Base-by-base conservation (phyloP, 2,113 vertebrate genomes). In the Sinocyclocheilus rhinocerous region DNA sequence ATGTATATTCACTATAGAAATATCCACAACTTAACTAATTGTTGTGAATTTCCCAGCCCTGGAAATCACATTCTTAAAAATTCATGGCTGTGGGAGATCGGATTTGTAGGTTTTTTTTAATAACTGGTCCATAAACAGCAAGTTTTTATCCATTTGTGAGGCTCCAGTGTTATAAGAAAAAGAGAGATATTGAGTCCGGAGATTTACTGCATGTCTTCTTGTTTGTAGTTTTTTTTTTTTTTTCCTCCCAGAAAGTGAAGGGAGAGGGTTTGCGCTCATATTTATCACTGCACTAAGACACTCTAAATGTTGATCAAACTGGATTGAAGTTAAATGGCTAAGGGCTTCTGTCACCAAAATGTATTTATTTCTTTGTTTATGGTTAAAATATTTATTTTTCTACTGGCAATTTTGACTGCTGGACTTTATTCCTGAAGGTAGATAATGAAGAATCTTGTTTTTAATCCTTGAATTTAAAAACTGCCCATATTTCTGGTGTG, bases 221-320 rank as follows among this genome's bases (percentile, higher is more conserved):
- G 0, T 10, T 11, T 45, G 1, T 42, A 12, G 2, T 22, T 22
- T 12, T 12, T 4, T n/a, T n/a, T n/a, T n/a, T 8, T 29, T 16
- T 77, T 52, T 20, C 1, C 9, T 42, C 8, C 8, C 9, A 39
- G 4, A 72, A 22, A 42, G n/a, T 42, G 0, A 6, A n/a, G 1
- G 33, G 22, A 72, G 18, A 22, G 20, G 20, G 18, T n/a, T 73
- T 36, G 7, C 16, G 7, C 16, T 42, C 4, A n/a, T 42, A 12
- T 45, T 73, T 42, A 73, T 73, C 70, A 73, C 26, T 55, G 76
- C 76, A 26, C 48, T 20, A 18, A 9, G 75, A 52, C 67, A 70
- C 16, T 70, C 3, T 48, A 48, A 55, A 79, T 79, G 52, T 22
- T 36, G 52, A 39, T 10, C 70, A 73, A 4, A 73, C 18, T 73